Percentiles rank a stretch among this genome's conserved stretches.
Evolutionary conservation across 2,888 invertebrate species (phyloP).

Genomic region (Hydriomena furcata): DNA sequence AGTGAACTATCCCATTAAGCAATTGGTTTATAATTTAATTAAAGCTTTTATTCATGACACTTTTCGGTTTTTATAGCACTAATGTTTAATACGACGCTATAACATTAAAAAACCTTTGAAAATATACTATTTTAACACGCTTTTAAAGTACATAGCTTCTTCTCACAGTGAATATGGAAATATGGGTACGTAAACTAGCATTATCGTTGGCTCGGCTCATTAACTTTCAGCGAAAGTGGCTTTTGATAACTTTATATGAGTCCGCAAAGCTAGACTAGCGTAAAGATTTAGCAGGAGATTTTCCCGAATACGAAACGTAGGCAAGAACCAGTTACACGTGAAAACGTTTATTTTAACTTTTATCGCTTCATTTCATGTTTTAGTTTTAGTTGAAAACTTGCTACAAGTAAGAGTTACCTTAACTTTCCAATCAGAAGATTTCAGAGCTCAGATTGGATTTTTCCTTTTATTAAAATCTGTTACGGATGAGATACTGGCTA

Average conservation of each 20-base stretch:
- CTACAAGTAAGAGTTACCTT: too few species aligned
- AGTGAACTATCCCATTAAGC: not conserved
- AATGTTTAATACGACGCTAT: not conserved
- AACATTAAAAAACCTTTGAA: not conserved
- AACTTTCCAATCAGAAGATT: too few species aligned
- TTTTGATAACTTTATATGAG: constrained; percentile 70
- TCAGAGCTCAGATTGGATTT: too few species aligned
- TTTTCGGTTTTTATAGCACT: not conserved
- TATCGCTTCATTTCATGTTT: too few species aligned
- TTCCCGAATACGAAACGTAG: constrained; percentile 22
- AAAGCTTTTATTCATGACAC: not conserved
- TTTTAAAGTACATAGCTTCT: constrained; percentile 4
- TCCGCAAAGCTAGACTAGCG: constrained; percentile 45
- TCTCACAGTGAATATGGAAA: constrained; percentile 22
- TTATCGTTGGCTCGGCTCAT: constrained; percentile 70
- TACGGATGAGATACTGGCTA: too few species aligned
- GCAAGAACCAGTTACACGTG: constrained; percentile 17
- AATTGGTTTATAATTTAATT: not conserved
- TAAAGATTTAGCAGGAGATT: constrained; percentile 29
- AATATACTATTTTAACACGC: not conserved
- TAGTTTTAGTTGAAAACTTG: too few species aligned
- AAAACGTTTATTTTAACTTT: too few species aligned
- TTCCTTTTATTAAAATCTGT: too few species aligned
- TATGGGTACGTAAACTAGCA: constrained; percentile 33
- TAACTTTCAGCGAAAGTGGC: constrained; percentile 64